Base-by-base conservation (phyloP, 1,140 invertebrate genomes). In the Polypedilum vanderplanki region DNA sequence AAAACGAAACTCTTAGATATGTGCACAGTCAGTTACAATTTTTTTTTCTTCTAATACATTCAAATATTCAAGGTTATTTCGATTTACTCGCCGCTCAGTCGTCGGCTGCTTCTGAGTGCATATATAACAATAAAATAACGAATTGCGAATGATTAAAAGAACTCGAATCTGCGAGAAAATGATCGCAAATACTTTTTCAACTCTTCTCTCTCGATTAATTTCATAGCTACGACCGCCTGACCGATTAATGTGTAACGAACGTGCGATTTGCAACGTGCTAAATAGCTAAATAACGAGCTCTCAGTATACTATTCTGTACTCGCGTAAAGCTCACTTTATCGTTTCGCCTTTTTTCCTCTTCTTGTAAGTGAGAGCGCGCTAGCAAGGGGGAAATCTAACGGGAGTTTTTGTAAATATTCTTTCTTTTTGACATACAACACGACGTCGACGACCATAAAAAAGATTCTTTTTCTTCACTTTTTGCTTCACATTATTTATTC, bases 401-500 rank as follows among this genome's bases (percentile, higher is more conserved):
- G 65, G 17, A 70, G 20, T 70, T 70, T 22, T 70, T 22, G 65
- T 70, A 70, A 70, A 70, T 70, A 70, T 70, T 70, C 65, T 67
- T 46, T 46, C 41, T 57, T 33, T 33, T 70, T 22, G 65, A 70
- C 65, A 20, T 22, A 70, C 20, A 57, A 70, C 65, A 18, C 18
- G 24, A 33, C 24, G 24, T 33, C 24, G 24, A 33, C 24, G 5
- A 33, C 24, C 24, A 33, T 33, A 33, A 33, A 33, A 20, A 70
- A 70, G 65, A 70, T 70, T 70, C 20, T 70, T 70, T 22, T 20
- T 70, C 18, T 22, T 67, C 17, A 3, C 12, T 67, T 67, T 57
- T 8, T 20, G 12, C 46, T 15, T 57, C 46, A n/a, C 24, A 33
- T 33, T 33, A 33, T 33, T 33, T 57, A 57, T 57, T 57, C 46